These are phyloP conservation scores for Scartelaos histophorus DNA, from an alignment of 2,113 vertebrate species.

Conservation along the genomic window DNA sequence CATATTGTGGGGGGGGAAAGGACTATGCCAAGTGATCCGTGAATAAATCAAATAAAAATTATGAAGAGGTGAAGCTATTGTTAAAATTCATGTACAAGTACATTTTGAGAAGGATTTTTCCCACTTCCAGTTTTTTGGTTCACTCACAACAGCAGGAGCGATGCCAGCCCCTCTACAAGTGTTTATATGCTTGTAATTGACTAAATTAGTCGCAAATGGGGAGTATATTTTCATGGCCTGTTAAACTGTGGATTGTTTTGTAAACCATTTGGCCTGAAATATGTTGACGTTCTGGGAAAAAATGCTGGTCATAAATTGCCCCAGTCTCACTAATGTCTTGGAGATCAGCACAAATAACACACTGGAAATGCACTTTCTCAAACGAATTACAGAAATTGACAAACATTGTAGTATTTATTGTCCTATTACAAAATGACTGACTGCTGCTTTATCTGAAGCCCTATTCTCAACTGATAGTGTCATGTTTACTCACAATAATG, in stretches of 20 bases:
- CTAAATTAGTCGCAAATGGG: conserved; percentile 4
- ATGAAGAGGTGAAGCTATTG: conserved; percentile 43
- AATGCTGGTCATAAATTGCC: neutral
- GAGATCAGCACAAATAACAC: neutral
- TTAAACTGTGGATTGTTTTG: conserved; percentile 11
- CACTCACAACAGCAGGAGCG: neutral
- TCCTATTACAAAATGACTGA: conserved; percentile 2
- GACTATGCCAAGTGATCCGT: conserved; percentile 52
- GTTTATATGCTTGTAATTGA: conserved; percentile 7
- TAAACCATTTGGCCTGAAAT: conserved; percentile 8
- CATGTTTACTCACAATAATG: conserved; percentile 4
- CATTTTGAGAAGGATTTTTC: conserved; percentile 12
- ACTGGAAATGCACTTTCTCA: conserved; percentile 1
- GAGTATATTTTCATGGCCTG: conserved; percentile 3
- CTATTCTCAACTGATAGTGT: neutral
- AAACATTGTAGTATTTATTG: neutral
- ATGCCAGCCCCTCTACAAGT: conserved; percentile 7
- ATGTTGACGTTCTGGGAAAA: conserved; percentile 6
- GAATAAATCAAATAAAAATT: conserved; percentile 50
- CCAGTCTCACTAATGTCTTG: neutral
- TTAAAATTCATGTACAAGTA: conserved; percentile 24
- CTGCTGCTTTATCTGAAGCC: neutral
- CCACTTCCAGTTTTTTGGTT: conserved; percentile 1
- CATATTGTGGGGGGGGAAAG: conserved; percentile 50
- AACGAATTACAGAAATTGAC: neutral